These are phyloP conservation scores for Hymenopus coronatus DNA, from an alignment of 2,888 invertebrate species.

Conservation along the genomic window DNA sequence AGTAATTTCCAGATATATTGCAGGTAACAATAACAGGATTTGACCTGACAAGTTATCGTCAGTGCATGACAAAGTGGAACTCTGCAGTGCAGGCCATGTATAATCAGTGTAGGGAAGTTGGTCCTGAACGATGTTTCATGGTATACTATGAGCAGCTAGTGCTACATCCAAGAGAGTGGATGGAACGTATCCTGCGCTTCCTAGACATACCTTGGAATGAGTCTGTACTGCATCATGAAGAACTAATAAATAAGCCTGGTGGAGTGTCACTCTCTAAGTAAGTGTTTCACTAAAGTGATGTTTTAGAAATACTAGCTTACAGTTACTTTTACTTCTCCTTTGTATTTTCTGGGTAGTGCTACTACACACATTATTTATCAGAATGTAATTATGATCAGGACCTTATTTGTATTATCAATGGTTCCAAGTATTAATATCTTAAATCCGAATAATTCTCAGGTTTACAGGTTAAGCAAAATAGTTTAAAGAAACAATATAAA, in stretches of 20 bases:
- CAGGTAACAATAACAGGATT: slow-evolving; percentile 85
- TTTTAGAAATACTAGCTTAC: not conserved
- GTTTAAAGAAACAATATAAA: too few species aligned
- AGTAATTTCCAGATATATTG: slow-evolving; percentile 14
- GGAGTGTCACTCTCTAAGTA: slow-evolving; percentile 95
- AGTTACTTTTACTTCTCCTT: too few species aligned
- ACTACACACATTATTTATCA: too few species aligned
- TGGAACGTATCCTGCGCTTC: slow-evolving; percentile 84
- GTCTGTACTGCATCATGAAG: slow-evolving; percentile 95
- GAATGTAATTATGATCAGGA: not conserved
- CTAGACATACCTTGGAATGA: slow-evolving; percentile 93
- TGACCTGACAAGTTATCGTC: slow-evolving; percentile 88
- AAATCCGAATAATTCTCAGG: too few species aligned
- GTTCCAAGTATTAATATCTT: too few species aligned
- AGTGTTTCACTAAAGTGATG: slow-evolving; percentile 43
- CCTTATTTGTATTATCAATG: not conserved
- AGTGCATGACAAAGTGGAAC: slow-evolving; percentile 97
- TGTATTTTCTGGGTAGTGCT: too few species aligned
- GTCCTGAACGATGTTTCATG: slow-evolving; percentile 73
- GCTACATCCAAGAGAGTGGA: slow-evolving; percentile 84
- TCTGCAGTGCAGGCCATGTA: slow-evolving; percentile 93
- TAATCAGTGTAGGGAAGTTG: slow-evolving; percentile 83
- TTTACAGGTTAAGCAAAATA: too few species aligned
- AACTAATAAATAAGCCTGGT: slow-evolving; percentile 92
- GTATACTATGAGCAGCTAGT: slow-evolving; percentile 98